Percentiles rank a stretch among this genome's conserved stretches.
Evolutionary conservation across 1,140 invertebrate species (phyloP).

Genomic region (Meloidogyne hapla): DNA sequence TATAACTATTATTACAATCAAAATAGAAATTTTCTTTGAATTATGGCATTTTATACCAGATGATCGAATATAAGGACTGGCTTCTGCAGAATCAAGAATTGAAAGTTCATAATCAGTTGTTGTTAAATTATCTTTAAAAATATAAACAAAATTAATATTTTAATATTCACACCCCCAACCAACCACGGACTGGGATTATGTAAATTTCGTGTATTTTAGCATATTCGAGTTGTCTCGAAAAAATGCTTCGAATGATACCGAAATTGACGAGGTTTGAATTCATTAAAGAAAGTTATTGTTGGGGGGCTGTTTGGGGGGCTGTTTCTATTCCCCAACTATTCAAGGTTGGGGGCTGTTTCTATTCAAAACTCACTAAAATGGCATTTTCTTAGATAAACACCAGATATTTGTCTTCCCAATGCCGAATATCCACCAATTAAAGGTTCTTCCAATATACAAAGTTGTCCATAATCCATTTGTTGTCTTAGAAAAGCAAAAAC

Average conservation of each 20-base stretch:
- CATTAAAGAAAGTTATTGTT: too few species aligned
- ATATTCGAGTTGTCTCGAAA: too few species aligned
- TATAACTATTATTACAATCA: background rate
- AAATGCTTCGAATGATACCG: too few species aligned
- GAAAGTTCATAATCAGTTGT: conserved; percentile 36
- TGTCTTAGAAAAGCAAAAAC: conserved; percentile 47
- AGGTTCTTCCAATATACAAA: conserved; percentile 48
- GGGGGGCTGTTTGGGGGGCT: too few species aligned
- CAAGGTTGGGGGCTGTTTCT: too few species aligned
- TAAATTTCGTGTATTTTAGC: too few species aligned
- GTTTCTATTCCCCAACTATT: too few species aligned
- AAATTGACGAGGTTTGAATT: too few species aligned
- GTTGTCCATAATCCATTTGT: conserved; percentile 45
- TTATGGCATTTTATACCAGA: background rate
- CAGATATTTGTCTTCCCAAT: conserved; percentile 45
- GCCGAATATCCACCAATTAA: conserved; percentile 48
- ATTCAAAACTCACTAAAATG: conserved; percentile 38
- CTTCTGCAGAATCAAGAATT: conserved; percentile 30
- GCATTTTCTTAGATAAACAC: conserved; percentile 43
- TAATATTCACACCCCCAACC: too few species aligned
- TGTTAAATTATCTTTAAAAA: conserved; percentile 27
- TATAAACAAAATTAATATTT: too few species aligned
- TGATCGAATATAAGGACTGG: conserved; percentile 30
- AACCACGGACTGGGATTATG: too few species aligned
- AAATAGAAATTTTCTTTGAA: background rate